Evolutionary conservation across 2,113 vertebrate genomes (phyloP).

Genomic region (Platichthys flesus): DNA sequence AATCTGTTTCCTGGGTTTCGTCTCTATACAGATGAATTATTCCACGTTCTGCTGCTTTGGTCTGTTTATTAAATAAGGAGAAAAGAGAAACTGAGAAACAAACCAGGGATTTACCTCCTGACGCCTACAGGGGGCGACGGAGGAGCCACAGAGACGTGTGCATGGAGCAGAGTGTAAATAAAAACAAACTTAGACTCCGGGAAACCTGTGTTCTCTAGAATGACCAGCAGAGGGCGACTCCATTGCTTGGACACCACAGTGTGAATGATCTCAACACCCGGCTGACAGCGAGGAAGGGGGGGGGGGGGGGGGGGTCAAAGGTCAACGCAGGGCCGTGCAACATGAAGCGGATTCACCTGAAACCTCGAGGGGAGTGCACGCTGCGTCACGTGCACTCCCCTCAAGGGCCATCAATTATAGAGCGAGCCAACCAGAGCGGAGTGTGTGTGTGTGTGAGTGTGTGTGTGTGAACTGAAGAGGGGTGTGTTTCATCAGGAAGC

Average conservation of each 20-base stretch:
- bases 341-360: not conserved
- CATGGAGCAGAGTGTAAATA: too few species aligned
- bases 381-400: not conserved
- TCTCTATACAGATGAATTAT: not conserved
- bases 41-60: not conserved
- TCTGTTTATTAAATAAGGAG: slow-evolving; percentile 27
- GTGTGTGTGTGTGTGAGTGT: slow-evolving; percentile 2
- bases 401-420: not conserved
- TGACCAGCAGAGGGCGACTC: too few species aligned
- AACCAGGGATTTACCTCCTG: too few species aligned
- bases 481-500: not conserved
- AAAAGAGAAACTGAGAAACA: too few species aligned
- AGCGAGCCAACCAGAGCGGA: not conserved
- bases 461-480: not conserved
- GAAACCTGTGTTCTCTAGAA: too few species aligned
- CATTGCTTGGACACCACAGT: too few species aligned
- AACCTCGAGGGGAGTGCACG: not conserved
- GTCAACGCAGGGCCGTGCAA: not conserved
- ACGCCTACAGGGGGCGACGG: too few species aligned
- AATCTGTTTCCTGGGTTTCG: too few species aligned
- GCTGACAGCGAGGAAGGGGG: too few species aligned
- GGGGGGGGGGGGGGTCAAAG: not conserved
- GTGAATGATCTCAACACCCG: too few species aligned
- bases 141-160: too few species aligned
- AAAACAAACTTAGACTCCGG: too few species aligned